phyloP scores from a whole-genome alignment of 2,113 vertebrate genomes.

The Aldabrachelys gigantea region DNA sequence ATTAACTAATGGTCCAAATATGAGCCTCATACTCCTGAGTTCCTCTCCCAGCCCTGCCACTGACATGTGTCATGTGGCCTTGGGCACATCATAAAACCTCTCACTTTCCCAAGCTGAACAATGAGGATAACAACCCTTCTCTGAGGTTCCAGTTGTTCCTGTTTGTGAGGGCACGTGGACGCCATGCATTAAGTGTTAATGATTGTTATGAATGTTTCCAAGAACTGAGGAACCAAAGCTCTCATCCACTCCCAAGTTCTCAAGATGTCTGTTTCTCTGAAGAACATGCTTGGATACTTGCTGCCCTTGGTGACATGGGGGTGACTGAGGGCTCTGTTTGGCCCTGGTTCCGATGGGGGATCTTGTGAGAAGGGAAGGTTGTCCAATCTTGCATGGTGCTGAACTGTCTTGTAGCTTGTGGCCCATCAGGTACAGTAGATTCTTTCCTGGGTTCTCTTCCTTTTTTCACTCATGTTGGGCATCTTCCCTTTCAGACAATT shows the following conservation, averaged over 20 bases:
- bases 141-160: constrained; percentile 19
- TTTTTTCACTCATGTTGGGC: constrained; percentile 43
- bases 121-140: constrained; percentile 4
- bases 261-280: constrained; percentile 24
- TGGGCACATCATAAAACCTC: background rate
- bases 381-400: background rate
- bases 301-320: background rate
- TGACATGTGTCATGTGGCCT: background rate
- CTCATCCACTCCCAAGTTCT: background rate
- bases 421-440: constrained; percentile 29
- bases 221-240: background rate
- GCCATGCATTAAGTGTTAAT: background rate
- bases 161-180: constrained; percentile 5
- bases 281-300: background rate
- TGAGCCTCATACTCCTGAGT: background rate
- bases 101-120: background rate
- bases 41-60: background rate
- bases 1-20: background rate
- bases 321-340: background rate
- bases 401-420: constrained; percentile 19
- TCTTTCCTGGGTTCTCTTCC: constrained; percentile 38
- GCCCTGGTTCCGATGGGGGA: background rate
- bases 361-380: background rate
- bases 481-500: constrained; percentile 55
- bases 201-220: background rate